phyloP scores from a whole-genome alignment of 2,797 vertebrate species.

The Enteromius thamalakanensis region DNA sequence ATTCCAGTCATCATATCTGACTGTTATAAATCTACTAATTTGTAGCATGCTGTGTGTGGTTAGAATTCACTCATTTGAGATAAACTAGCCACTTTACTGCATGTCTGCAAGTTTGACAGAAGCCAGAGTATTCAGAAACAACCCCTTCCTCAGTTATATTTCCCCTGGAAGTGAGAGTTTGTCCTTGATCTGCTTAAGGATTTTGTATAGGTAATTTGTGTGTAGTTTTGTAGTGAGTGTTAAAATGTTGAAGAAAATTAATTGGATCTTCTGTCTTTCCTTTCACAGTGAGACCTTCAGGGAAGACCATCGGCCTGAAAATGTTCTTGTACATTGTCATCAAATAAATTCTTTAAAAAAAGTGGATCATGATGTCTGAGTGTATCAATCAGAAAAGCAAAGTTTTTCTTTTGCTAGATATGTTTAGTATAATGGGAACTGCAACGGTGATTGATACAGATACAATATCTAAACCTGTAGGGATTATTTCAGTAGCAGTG shows the following conservation, averaged over 20 bases:
- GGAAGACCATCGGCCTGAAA: slow-evolving; percentile 72
- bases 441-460: background rate
- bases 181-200: background rate
- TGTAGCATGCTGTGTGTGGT: slow-evolving; percentile 45
- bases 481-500: background rate
- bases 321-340: slow-evolving; percentile 83
- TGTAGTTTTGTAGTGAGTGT: background rate
- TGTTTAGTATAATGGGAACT: background rate
- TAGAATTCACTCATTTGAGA: slow-evolving; percentile 25
- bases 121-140: slow-evolving; percentile 25
- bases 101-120: slow-evolving; percentile 57
- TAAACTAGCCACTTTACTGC: slow-evolving; percentile 48
- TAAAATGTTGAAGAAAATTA: background rate
- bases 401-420: background rate
- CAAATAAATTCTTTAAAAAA: slow-evolving; percentile 76
- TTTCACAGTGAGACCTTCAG: slow-evolving; percentile 75
- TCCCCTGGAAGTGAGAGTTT: background rate
- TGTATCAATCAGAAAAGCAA: background rate
- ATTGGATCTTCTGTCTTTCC: slow-evolving; percentile 48
- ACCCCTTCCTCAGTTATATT: background rate
- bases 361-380: background rate
- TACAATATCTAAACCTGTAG: background rate
- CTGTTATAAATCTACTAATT: background rate
- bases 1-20: background rate
- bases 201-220: background rate